Evolutionary conservation across 2,113 vertebrate genomes (phyloP).

Genomic region (Nesoenas mayeri): DNA sequence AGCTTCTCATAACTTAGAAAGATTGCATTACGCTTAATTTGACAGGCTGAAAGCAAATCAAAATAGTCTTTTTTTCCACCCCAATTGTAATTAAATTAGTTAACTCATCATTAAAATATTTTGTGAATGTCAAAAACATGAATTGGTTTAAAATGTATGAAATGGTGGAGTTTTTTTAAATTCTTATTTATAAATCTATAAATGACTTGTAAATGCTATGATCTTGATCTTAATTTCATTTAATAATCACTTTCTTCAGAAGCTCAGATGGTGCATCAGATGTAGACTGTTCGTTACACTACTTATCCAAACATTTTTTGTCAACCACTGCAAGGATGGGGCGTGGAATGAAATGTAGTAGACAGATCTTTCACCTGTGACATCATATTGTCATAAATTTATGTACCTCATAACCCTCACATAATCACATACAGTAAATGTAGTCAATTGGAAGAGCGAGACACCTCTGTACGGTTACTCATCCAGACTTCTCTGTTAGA

Average conservation of each 20-base stretch:
- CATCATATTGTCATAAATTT: not conserved
- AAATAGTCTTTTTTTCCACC: not conserved
- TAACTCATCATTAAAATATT: not conserved
- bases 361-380: not conserved
- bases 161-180: fast-evolving
- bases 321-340: not conserved
- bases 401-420: not conserved
- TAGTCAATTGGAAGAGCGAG: not conserved
- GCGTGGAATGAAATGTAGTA: not conserved
- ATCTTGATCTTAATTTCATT: not conserved
- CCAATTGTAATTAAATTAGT: not conserved
- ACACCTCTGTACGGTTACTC: not conserved
- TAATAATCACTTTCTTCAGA: not conserved
- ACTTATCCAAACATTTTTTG: not conserved
- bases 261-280: not conserved
- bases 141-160: not conserved
- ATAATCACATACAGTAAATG: not conserved
- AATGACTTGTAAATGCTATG: not conserved
- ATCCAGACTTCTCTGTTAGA: not conserved
- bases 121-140: not conserved
- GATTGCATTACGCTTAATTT: not conserved
- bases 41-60: not conserved
- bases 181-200: not conserved
- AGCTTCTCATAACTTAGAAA: not conserved
- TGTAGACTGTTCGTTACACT: not conserved